A percentile compares a stretch with the other conserved stretches of the same genome.
Conservation (phyloP, 2,113 vertebrate genomes). For the Genyomyrus donnyi region DNA sequence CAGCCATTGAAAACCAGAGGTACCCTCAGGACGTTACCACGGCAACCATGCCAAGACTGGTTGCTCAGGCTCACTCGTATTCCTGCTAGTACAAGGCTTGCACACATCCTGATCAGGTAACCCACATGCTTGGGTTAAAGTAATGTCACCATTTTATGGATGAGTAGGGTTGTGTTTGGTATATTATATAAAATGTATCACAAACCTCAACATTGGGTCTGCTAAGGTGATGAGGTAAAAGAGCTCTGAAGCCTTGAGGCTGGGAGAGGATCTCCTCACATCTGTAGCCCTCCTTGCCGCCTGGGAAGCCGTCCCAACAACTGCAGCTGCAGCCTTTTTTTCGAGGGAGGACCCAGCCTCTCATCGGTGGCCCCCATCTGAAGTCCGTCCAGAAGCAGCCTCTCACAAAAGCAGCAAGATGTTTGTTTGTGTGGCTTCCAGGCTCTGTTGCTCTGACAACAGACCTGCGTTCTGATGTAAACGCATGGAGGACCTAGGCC, state of each 20-base stretch:
- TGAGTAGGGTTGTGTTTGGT: neutral
- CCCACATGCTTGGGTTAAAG: neutral
- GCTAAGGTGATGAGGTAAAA: neutral
- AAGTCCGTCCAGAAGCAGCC: neutral
- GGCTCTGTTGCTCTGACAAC: neutral
- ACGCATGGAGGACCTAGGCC: neutral
- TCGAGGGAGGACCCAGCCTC: neutral
- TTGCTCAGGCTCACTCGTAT: neutral
- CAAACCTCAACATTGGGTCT: neutral
- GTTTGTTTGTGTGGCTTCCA: slow-evolving; percentile 1
- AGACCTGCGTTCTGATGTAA: neutral
- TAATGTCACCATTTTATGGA: neutral
- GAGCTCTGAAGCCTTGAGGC: neutral
- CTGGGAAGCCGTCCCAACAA: neutral
- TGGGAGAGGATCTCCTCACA: neutral
- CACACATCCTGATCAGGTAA: neutral
- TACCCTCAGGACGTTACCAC: neutral
- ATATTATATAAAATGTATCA: neutral
- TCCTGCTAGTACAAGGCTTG: neutral
- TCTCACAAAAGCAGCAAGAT: neutral
- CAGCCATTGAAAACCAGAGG: neutral
- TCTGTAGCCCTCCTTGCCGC: neutral
- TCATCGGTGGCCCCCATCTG: neutral
- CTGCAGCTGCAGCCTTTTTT: neutral
- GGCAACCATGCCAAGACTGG: neutral